A percentile compares a stretch with the other conserved stretches of the same genome.
phyloP scores from a whole-genome alignment of 2,797 vertebrate species.

The Thamnophis elegans region DNA sequence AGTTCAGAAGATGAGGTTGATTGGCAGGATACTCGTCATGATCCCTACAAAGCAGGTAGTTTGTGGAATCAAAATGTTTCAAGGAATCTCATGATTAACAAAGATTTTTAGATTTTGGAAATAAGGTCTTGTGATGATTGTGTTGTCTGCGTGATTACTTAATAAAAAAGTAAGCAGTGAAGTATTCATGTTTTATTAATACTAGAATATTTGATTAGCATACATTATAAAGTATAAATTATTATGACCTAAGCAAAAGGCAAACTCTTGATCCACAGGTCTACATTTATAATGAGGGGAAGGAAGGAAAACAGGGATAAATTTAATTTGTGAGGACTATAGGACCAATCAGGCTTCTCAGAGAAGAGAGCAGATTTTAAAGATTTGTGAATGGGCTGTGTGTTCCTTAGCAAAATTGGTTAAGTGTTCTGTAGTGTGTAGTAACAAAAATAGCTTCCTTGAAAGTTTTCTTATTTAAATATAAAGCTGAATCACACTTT shows the following conservation, averaged over 20 bases:
- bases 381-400: not conserved
- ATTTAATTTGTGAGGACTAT: not conserved
- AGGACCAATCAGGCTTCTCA: not conserved
- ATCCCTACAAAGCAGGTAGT: constrained; percentile 90
- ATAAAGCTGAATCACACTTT: not conserved
- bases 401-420: not conserved
- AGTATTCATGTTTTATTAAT: not conserved
- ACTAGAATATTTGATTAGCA: not conserved
- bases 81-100: not conserved
- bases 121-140: not conserved
- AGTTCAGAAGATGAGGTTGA: constrained; percentile 97
- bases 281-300: not conserved
- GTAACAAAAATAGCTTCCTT: not conserved
- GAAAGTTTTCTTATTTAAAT: not conserved
- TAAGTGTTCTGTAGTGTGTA: not conserved
- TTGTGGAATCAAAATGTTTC: not conserved
- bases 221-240: too few relatives aligned
- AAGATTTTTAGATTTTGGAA: not conserved
- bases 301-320: not conserved
- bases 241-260: not conserved
- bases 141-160: not conserved
- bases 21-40: constrained; percentile 94
- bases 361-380: not conserved
- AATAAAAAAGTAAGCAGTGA: not conserved
- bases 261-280: not conserved